Evolutionary conservation across 2,797 vertebrate species (phyloP).

Genomic region (Sylvilagus floridanus): DNA sequence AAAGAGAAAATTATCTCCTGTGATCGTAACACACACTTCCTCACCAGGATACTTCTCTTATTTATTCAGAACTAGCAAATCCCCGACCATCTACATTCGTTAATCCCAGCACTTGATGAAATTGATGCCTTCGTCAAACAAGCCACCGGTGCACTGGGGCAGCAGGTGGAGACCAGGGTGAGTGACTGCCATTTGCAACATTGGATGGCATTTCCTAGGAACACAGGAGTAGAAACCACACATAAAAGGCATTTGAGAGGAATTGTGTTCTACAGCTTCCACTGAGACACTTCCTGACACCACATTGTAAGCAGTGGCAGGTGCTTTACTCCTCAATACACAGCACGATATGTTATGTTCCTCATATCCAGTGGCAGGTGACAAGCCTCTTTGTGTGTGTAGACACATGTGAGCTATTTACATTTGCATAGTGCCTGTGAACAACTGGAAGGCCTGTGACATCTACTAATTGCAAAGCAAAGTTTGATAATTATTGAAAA

Average conservation of each 20-base stretch:
- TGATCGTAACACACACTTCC: background rate
- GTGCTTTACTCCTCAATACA: background rate
- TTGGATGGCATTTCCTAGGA: background rate
- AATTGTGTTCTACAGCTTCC: background rate
- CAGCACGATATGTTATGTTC: background rate
- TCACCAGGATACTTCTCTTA: background rate
- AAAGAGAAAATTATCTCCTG: background rate
- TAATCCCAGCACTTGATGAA: background rate
- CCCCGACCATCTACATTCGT: background rate
- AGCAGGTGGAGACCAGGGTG: background rate
- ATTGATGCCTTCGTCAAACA: background rate
- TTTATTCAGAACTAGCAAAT: background rate
- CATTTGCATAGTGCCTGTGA: slow-evolving; percentile 1
- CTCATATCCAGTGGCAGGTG: background rate
- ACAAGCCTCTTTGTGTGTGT: background rate
- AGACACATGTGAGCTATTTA: background rate
- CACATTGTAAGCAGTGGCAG: background rate
- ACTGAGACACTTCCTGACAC: background rate
- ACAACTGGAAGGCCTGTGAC: background rate
- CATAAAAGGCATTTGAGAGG: background rate
- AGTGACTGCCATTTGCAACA: fast-evolving
- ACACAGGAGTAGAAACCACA: background rate
- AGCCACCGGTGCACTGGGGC: too few species aligned
- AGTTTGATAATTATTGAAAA: slow-evolving; percentile 30
- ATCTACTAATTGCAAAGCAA: slow-evolving; percentile 32